Evolutionary conservation across 2,888 invertebrate species (phyloP).

Genomic region (Tachina lurida): DNA sequence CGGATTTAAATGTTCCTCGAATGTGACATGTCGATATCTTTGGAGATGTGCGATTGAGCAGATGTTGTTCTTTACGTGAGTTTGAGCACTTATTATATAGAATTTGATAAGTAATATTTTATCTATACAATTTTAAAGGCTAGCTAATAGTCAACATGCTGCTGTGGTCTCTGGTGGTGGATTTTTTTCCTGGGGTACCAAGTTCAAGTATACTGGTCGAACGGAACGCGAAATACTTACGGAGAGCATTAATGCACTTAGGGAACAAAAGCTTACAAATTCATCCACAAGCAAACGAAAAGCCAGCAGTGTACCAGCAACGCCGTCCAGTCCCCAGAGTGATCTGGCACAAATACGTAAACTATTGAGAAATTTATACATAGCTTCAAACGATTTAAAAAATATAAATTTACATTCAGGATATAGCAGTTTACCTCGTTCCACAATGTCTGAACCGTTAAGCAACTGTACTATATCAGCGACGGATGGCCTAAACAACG

Average conservation of each 20-base stretch:
- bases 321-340: slow-evolving; percentile 90
- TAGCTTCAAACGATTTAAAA: slow-evolving; percentile 71
- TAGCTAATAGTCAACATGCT: slow-evolving; percentile 93
- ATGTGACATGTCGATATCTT: slow-evolving; percentile 95
- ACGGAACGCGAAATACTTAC: slow-evolving; percentile 96
- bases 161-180: slow-evolving; percentile 95
- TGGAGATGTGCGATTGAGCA: slow-evolving; percentile 99
- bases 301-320: slow-evolving; percentile 94
- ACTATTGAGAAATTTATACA: slow-evolving; percentile 76
- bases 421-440: slow-evolving; percentile 92
- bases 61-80: slow-evolving; percentile 98
- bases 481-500: slow-evolving; percentile 77
- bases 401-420: slow-evolving; percentile 83
- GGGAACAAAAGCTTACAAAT: slow-evolving; percentile 86
- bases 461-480: slow-evolving; percentile 83
- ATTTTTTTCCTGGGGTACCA: slow-evolving; percentile 96
- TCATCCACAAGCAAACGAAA: slow-evolving; percentile 86
- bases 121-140: slow-evolving; percentile 84
- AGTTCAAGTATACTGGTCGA: slow-evolving; percentile 95
- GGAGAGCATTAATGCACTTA: slow-evolving; percentile 88
- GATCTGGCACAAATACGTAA: slow-evolving; percentile 85
- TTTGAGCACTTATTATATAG: not conserved
- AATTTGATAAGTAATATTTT: slow-evolving; percentile 72
- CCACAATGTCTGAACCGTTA: slow-evolving; percentile 90
- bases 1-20: slow-evolving; percentile 97